Percentiles rank a stretch among this genome's conserved stretches.
Conservation (phyloP, 2,888 invertebrate species). For the Eustalomyia histrio region DNA sequence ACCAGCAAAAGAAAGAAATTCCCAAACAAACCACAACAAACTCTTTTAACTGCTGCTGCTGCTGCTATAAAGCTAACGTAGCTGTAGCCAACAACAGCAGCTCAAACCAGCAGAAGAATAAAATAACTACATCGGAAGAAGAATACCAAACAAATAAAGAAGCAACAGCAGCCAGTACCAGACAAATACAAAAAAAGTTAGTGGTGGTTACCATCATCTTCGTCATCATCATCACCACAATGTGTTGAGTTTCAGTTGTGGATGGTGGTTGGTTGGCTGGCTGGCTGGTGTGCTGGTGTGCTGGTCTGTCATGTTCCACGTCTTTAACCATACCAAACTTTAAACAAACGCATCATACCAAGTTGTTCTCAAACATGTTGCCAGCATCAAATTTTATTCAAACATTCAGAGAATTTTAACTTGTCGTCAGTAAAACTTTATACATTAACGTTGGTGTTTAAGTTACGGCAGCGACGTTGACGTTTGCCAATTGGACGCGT, state of each 20-base stretch:
- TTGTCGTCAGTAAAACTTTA: neutral
- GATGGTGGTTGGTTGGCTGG: neutral
- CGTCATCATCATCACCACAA: neutral
- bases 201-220: conserved; percentile 10
- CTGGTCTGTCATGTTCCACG: too few species aligned
- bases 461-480: neutral
- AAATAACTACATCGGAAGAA: neutral
- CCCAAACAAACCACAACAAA: conserved; percentile 53
- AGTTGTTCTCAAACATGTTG: conserved; percentile 31
- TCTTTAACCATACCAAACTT: neutral
- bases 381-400: conserved; percentile 38
- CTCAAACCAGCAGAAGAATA: conserved; percentile 35
- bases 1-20: conserved; percentile 56
- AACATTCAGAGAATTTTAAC: conserved; percentile 17
- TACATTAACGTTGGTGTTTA: neutral
- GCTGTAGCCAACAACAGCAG: conserved; percentile 23
- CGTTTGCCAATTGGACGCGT: neutral
- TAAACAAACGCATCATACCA: conserved; percentile 18
- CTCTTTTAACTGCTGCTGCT: neutral
- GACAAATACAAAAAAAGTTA: conserved; percentile 5
- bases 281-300: neutral
- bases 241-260: neutral
- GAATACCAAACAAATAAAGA: conserved; percentile 1
- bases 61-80: neutral
- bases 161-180: conserved; percentile 5